These are phyloP conservation scores for Macroramphosus scolopax DNA, from an alignment of 2,797 vertebrate species.

Conservation along the genomic window DNA sequence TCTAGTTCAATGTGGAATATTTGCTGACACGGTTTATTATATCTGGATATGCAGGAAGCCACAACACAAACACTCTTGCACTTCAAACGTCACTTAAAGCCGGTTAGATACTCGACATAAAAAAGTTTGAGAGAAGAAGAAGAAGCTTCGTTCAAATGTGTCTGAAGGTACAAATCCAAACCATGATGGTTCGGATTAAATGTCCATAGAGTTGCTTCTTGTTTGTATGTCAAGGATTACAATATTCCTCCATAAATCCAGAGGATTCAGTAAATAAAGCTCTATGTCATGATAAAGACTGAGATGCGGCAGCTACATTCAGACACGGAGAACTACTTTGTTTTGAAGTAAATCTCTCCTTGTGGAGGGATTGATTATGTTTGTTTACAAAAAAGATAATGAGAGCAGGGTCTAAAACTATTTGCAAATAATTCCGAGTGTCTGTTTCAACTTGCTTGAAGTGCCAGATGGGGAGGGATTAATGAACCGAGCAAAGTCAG, in stretches of 20 bases:
- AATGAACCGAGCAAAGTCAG: constrained; percentile 32
- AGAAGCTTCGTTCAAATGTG: not conserved
- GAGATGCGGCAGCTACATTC: constrained; percentile 18
- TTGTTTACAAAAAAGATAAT: constrained; percentile 49
- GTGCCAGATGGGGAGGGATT: constrained; percentile 53
- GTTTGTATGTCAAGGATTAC: constrained; percentile 13
- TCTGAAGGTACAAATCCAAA: constrained; percentile 9
- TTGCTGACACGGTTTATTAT: too few species aligned
- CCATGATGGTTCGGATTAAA: constrained; percentile 3
- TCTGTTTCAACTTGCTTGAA: constrained; percentile 47
- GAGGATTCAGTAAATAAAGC: constrained; percentile 28
- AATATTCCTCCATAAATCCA: constrained; percentile 20
- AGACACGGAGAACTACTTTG: constrained; percentile 4
- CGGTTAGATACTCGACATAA: constrained; percentile 6
- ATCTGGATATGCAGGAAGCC: too few species aligned
- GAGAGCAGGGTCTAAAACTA: constrained; percentile 44
- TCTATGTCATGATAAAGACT: constrained; percentile 10
- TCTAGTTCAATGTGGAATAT: too few species aligned
- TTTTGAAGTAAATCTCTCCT: constrained; percentile 28
- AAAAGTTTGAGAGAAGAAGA: constrained; percentile 6
- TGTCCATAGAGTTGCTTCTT: constrained; percentile 17
- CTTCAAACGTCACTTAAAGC: too few species aligned
- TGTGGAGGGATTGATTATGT: constrained; percentile 17
- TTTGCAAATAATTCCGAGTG: constrained; percentile 45
- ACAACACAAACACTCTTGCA: too few species aligned